Evolutionary conservation across 1,140 invertebrate species (phyloP).

Genomic region (Limonius californicus): DNA sequence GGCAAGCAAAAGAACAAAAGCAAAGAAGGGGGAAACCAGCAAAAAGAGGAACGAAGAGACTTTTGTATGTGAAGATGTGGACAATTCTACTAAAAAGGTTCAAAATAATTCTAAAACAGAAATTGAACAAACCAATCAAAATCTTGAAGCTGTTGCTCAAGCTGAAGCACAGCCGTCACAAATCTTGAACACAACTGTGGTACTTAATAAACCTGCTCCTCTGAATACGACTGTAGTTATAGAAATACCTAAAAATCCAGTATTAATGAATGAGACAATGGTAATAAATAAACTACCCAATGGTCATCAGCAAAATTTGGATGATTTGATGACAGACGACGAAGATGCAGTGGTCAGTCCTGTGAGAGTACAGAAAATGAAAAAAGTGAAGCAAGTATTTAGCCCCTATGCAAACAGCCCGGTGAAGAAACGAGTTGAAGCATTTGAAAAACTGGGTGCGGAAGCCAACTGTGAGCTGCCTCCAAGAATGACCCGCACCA

Average conservation of each 20-base stretch:
- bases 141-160: no score
- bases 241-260: constrained; percentile 20
- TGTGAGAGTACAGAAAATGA: constrained; percentile 11
- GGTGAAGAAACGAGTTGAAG: constrained; percentile 59
- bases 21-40: no score
- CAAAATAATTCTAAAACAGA: no score
- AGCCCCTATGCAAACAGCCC: constrained; percentile 59
- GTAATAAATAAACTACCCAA: constrained; percentile 10
- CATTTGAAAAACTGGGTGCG: constrained; percentile 54
- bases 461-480: constrained; percentile 14
- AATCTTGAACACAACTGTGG: no score
- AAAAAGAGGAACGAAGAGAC: no score
- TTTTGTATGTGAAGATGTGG: no score
- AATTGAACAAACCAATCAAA: no score
- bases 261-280: not conserved
- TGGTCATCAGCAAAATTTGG: not conserved
- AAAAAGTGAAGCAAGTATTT: constrained; percentile 39
- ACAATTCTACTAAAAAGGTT: no score
- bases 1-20: no score
- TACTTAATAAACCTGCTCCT: not conserved
- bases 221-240: constrained; percentile 29
- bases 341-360: constrained; percentile 24
- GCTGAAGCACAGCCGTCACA: no score
- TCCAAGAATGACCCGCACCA: not conserved
- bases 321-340: constrained; percentile 35